Conservation (phyloP, 2,888 invertebrate species). For the Leptinotarsa peninsularis region DNA sequence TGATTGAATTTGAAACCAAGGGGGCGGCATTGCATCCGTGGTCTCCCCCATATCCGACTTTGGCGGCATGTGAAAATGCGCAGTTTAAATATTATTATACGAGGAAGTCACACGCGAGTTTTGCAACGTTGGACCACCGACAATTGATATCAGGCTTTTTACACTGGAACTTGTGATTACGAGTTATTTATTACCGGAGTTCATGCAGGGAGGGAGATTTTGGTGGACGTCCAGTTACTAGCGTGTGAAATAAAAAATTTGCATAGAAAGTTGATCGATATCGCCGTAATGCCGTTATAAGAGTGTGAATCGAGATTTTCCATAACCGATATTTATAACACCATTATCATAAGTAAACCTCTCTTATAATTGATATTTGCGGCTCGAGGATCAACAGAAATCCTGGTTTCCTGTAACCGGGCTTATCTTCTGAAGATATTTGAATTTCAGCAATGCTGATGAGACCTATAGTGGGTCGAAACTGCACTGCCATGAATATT, state of each 20-base stretch:
- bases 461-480: no score
- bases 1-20: no score
- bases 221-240: constrained; percentile 2
- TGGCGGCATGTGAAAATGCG: not conserved
- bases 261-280: not conserved
- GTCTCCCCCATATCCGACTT: not conserved
- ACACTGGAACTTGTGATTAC: constrained; percentile 16
- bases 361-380: no score
- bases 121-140: not conserved
- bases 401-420: no score
- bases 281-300: not conserved
- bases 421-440: no score
- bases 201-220: not conserved
- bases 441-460: no score
- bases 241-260: constrained; percentile 17
- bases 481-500: no score
- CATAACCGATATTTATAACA: no score
- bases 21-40: not conserved
- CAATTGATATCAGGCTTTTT: not conserved
- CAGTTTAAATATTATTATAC: constrained; percentile 14
- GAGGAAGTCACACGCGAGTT: not conserved
- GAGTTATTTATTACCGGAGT: constrained; percentile 20
- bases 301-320: not conserved
- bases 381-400: no score
- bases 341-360: no score